Conservation (phyloP, 2,888 invertebrate genomes). For the Hedychridium roseum region DNA sequence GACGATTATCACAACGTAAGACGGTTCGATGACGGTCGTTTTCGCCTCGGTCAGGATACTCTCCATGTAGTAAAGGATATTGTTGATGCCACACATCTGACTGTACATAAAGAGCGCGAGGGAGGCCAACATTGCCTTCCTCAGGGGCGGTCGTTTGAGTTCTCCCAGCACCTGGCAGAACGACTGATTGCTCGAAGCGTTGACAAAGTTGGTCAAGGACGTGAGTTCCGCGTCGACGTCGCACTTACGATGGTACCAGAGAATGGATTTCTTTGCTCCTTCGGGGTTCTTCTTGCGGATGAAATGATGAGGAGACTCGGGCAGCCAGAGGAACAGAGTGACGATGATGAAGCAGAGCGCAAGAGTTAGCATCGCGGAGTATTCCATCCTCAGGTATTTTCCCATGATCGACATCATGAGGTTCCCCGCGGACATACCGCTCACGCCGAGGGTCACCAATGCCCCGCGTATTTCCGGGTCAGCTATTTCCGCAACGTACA, state of each 20-base stretch:
- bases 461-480: constrained; percentile 44
- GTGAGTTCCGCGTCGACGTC: constrained; percentile 42
- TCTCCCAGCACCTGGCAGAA: constrained; percentile 25
- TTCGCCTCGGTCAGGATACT: constrained; percentile 43
- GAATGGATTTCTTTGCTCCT: constrained; percentile 42
- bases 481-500: constrained; percentile 51
- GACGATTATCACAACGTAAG: constrained; percentile 49
- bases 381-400: too few relatives aligned
- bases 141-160: constrained; percentile 25
- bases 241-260: constrained; percentile 45
- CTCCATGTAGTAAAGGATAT: constrained; percentile 53
- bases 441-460: constrained; percentile 42
- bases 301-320: constrained; percentile 54
- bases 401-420: too few relatives aligned
- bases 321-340: constrained; percentile 42
- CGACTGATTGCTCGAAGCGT: constrained; percentile 19
- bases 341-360: constrained; percentile 37
- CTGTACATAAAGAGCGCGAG: constrained; percentile 43
- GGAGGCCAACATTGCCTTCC: constrained; percentile 42
- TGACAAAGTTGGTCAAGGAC: constrained; percentile 40
- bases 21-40: constrained; percentile 40
- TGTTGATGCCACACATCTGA: constrained; percentile 51
- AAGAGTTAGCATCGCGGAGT: too few relatives aligned
- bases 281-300: constrained; percentile 28
- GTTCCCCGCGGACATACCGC: too few relatives aligned